Evolutionary conservation across 2,888 invertebrate genomes (phyloP), one percentile per base, ranked within the genome.

Genomic region (Acleris literana): DNA sequence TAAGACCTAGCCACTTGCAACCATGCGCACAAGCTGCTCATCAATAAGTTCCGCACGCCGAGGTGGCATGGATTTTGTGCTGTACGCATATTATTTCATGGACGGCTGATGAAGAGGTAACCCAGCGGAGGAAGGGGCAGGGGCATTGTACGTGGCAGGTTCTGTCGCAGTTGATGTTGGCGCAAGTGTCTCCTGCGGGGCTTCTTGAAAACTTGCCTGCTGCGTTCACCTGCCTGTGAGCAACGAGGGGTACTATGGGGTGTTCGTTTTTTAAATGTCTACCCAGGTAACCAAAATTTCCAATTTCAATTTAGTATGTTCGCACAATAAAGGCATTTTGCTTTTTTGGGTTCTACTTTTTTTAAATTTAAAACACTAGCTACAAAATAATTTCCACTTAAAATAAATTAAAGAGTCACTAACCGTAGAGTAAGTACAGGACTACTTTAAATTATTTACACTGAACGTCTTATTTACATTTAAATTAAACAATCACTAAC

Each of bases 241-340:
- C 25, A 18, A 51, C n/a, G 7, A 65, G 33, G 9, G 57, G 11
- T 13, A 66, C 33, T 1, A 64, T 69, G 13, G 69, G 67, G 33
- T 69, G 67, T 48, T 62, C 64, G 11, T 5, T 58, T 55, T 62
- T 69, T 49, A 69, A 53, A 54, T 69, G 69, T 53, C 67, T 66
- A 25, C n/a, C 39, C n/a, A 69, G 33, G 33, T 69, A 67, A 13
- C 64, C 69, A n/a, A 43, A 33, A 60, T 66, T 69, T 7, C 66
- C 66, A 39, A 13, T 4, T 25, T 58, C 29, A n/a, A n/a, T n/a
- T 22, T 29, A 64, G n/a, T 7, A 63, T 46, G 6, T 44, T 22
- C 5, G 63, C 11, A 48, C 62, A 67, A 48, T 67, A 67, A n/a
- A 5, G 7, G 54, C 63, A 67, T 57, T 61, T 68, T 17, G 61